Evolutionary conservation across 2,113 vertebrate genomes (phyloP).

Genomic region (Nothobranchius furzeri): DNA sequence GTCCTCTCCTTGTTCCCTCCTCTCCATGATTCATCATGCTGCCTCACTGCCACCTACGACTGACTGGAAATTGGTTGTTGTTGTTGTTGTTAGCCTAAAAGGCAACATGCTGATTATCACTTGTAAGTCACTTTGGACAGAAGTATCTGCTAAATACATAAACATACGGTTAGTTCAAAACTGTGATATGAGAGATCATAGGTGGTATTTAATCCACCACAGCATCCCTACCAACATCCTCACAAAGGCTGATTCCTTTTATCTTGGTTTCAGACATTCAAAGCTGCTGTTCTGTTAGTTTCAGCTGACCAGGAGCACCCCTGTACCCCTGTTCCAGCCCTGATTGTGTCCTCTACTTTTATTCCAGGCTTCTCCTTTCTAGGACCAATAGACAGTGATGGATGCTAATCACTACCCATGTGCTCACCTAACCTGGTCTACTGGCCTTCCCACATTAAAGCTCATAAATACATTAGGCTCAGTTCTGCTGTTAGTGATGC

Average conservation of each 20-base stretch:
- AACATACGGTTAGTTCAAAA: too few species aligned
- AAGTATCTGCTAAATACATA: too few species aligned
- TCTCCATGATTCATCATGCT: too few species aligned
- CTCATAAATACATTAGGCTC: slow-evolving; percentile 33
- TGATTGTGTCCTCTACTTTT: slow-evolving; percentile 58
- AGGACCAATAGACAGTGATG: slow-evolving; percentile 64
- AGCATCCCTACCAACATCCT: neutral
- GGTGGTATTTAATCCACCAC: too few species aligned
- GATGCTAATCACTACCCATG: slow-evolving; percentile 70
- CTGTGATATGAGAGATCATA: too few species aligned
- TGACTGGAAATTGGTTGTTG: too few species aligned
- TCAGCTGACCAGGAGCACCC: neutral
- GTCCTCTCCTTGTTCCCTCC: too few species aligned
- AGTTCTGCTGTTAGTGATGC: neutral
- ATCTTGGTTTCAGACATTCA: slow-evolving; percentile 32
- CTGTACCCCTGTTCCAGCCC: slow-evolving; percentile 28
- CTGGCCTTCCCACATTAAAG: slow-evolving; percentile 12
- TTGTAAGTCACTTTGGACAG: too few species aligned
- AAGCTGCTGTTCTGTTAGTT: slow-evolving; percentile 23
- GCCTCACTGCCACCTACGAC: too few species aligned
- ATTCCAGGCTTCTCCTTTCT: slow-evolving; percentile 52
- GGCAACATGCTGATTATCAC: too few species aligned
- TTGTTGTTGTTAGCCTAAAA: too few species aligned
- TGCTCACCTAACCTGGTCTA: slow-evolving; percentile 34
- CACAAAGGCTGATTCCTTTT: slow-evolving; percentile 13